These are phyloP conservation scores for Lepidurus apus DNA, from an alignment of 1,140 invertebrate genomes.

Conservation along the genomic window DNA sequence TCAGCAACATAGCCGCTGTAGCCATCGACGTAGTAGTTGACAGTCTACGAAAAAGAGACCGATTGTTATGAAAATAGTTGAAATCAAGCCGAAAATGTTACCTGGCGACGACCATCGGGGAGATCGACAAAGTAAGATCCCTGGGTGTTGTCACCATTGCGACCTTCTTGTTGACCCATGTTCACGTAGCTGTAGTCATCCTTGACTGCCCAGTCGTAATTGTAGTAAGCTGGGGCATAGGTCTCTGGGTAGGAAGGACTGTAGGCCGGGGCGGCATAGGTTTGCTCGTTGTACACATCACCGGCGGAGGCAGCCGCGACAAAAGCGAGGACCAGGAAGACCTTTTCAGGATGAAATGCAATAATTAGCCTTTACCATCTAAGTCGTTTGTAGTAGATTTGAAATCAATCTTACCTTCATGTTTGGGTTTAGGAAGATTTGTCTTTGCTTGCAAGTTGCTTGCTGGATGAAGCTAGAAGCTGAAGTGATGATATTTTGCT, in stretches of 20 bases:
- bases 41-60: conserved; percentile 18
- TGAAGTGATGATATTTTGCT: no score
- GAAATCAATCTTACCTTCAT: no score
- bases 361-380: no score
- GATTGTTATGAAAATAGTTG: background rate
- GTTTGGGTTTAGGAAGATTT: no score
- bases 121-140: conserved; percentile 39
- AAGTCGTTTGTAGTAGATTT: no score
- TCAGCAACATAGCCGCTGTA: conserved; percentile 36
- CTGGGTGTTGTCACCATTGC: conserved; percentile 37
- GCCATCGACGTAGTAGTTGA: conserved; percentile 34
- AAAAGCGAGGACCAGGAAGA: no score
- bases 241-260: background rate
- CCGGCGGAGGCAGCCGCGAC: no score
- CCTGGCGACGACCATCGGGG: conserved; percentile 40
- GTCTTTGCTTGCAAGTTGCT: no score
- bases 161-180: conserved; percentile 37
- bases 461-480: no score
- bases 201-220: conserved; percentile 39
- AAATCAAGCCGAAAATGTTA: background rate
- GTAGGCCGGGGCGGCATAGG: no score
- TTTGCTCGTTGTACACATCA: no score
- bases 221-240: conserved; percentile 33
- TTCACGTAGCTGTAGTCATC: conserved; percentile 37
- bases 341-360: no score